Conservation (phyloP, 1,140 invertebrate species). For the Drosophila repleta region DNA sequence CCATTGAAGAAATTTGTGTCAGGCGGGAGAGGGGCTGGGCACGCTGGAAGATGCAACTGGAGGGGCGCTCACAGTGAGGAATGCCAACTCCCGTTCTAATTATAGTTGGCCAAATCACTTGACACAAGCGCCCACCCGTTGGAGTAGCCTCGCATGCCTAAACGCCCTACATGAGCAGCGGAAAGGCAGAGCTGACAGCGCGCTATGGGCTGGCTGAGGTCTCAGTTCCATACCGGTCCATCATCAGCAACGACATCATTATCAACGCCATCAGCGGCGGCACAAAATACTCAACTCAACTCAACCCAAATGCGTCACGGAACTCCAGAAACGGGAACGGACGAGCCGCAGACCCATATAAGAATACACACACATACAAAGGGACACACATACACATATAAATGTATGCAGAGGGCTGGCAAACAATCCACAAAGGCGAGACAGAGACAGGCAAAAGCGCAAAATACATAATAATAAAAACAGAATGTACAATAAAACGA, state of each 20-base stretch:
- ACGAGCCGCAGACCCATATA: slow-evolving; percentile 22
- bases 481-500: slow-evolving; percentile 80
- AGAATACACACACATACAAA: background rate
- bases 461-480: slow-evolving; percentile 82
- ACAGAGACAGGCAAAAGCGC: slow-evolving; percentile 70
- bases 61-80: background rate
- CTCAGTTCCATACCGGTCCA: slow-evolving; percentile 66
- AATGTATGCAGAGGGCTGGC: slow-evolving; percentile 5
- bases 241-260: slow-evolving; percentile 79
- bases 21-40: background rate
- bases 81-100: too few species aligned
- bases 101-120: slow-evolving; percentile 41
- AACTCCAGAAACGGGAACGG: slow-evolving; percentile 34
- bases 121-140: slow-evolving; percentile 39
- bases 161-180: background rate
- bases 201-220: slow-evolving; percentile 43
- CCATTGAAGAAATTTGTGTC: slow-evolving; percentile 41
- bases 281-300: slow-evolving; percentile 26
- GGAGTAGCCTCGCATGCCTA: slow-evolving; percentile 9
- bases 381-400: background rate
- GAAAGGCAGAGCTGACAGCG: background rate
- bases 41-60: background rate
- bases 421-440: slow-evolving; percentile 50
- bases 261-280: slow-evolving; percentile 68
- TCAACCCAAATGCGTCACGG: slow-evolving; percentile 44